These are phyloP conservation scores for Hyperoplus immaculatus DNA, from an alignment of 2,797 vertebrate species.

Conservation along the genomic window DNA sequence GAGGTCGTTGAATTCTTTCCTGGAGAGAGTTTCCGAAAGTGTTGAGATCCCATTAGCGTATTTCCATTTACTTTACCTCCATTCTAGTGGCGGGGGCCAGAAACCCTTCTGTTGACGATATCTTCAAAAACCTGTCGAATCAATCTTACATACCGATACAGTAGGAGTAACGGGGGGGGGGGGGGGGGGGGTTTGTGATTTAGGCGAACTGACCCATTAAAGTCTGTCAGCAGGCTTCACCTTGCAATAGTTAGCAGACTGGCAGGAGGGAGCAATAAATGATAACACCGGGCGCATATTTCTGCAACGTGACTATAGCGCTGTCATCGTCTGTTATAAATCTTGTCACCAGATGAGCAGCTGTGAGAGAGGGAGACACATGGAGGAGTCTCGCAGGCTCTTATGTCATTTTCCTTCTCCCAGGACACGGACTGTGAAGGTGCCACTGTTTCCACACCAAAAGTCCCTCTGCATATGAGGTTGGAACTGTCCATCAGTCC, in stretches of 20 bases:
- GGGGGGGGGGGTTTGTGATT: constrained; percentile 45
- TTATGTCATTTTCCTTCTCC: constrained; percentile 31
- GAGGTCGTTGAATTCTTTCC: constrained; percentile 25
- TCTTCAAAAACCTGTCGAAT: constrained; percentile 40
- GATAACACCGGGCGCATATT: constrained; percentile 49
- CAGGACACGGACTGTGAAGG: constrained; percentile 12
- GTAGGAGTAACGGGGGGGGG: constrained; percentile 24
- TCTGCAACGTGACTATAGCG: constrained; percentile 45
- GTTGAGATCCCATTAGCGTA: constrained; percentile 4
- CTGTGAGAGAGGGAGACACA: constrained; percentile 27
- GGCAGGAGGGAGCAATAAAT: constrained; percentile 54
- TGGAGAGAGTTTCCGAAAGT: constrained; percentile 21
- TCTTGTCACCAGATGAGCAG: constrained; percentile 53
- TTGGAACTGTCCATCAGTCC: constrained; percentile 28
- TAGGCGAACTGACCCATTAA: constrained; percentile 29
- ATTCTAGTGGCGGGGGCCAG: constrained; percentile 1
- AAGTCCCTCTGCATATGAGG: constrained; percentile 25
- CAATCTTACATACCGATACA: constrained; percentile 25
- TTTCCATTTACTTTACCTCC: constrained; percentile 49
- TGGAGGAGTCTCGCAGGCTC: constrained; percentile 39
- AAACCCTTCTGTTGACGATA: constrained; percentile 23
- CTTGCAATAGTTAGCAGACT: constrained; percentile 43
- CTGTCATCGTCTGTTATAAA: constrained; percentile 53
- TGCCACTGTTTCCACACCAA: constrained; percentile 31
- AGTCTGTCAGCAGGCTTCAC: constrained; percentile 39